These are phyloP conservation scores for Scaptomyza parva DNA, from an alignment of 2,888 invertebrate genomes.

Conservation along the genomic window DNA sequence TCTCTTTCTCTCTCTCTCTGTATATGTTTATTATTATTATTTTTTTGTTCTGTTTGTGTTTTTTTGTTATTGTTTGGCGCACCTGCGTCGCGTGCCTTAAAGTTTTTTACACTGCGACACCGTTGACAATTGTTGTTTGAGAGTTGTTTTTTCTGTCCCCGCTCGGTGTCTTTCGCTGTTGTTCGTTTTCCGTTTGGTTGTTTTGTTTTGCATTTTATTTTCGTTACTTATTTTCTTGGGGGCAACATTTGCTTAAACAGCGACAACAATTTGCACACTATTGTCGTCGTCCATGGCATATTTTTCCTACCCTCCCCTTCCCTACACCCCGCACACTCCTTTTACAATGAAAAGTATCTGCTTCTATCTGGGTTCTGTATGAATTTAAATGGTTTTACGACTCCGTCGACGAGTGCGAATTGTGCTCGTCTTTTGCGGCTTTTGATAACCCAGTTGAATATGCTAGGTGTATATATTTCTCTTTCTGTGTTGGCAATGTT, in stretches of 20 bases:
- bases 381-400: conserved; percentile 77
- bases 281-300: conserved; percentile 50
- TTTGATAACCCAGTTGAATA: conserved; percentile 30
- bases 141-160: conserved; percentile 24
- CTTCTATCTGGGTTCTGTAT: conserved; percentile 60
- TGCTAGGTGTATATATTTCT: too few relatives aligned
- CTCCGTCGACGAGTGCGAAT: conserved; percentile 46
- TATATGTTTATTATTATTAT: conserved; percentile 28
- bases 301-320: conserved; percentile 4
- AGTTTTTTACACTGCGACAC: conserved; percentile 58
- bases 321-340: not conserved
- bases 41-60: conserved; percentile 13
- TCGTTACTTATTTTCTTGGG: conserved; percentile 51
- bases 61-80: conserved; percentile 34
- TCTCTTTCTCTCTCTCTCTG: too few relatives aligned
- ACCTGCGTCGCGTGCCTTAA: conserved; percentile 52
- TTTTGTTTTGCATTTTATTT: conserved; percentile 39
- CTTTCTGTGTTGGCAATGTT: too few relatives aligned
- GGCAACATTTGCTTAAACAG: conserved; percentile 75
- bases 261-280: conserved; percentile 75
- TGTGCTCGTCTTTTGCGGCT: conserved; percentile 22
- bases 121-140: conserved; percentile 58
- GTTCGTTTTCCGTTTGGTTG: conserved; percentile 1
- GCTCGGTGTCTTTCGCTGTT: not conserved
- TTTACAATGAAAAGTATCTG: conserved; percentile 48